Conservation (phyloP, 2,113 vertebrate species). For the Lota lota region DNA sequence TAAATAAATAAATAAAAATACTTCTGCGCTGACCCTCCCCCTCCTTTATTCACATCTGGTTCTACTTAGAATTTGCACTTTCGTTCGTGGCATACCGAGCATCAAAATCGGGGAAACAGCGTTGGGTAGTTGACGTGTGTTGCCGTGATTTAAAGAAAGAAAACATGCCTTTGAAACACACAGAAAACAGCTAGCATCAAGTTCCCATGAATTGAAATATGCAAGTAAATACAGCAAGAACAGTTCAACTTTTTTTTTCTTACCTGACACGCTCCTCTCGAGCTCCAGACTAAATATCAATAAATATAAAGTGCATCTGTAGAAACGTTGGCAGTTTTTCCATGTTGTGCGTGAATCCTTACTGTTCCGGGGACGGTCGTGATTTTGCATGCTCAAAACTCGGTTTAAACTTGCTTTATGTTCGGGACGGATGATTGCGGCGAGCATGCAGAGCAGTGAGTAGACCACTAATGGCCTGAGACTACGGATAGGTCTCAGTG, state of each 20-base stretch:
- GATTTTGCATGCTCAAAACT: constrained; percentile 66
- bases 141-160: neutral
- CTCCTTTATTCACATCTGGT: constrained; percentile 80
- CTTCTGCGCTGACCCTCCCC: constrained; percentile 39
- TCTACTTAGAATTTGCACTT: constrained; percentile 80
- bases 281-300: constrained; percentile 69
- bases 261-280: constrained; percentile 65
- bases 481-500: too few species aligned
- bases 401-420: constrained; percentile 14
- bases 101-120: constrained; percentile 28
- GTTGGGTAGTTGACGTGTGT: too few species aligned
- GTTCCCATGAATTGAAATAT: constrained; percentile 22
- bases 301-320: constrained; percentile 81
- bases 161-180: neutral
- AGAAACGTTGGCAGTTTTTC: constrained; percentile 52
- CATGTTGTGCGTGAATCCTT: constrained; percentile 48
- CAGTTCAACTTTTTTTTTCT: constrained; percentile 18
- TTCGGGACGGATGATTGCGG: constrained; percentile 34
- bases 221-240: neutral
- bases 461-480: too few species aligned
- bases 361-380: constrained; percentile 46
- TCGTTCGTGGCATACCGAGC: constrained; percentile 74
- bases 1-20: constrained; percentile 9
- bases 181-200: neutral
- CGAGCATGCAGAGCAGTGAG: constrained; percentile 24